Percentiles rank a stretch among this genome's conserved stretches.
These are phyloP conservation scores for Andrena bicolor DNA, from an alignment of 2,888 invertebrate genomes.

Conservation along the genomic window DNA sequence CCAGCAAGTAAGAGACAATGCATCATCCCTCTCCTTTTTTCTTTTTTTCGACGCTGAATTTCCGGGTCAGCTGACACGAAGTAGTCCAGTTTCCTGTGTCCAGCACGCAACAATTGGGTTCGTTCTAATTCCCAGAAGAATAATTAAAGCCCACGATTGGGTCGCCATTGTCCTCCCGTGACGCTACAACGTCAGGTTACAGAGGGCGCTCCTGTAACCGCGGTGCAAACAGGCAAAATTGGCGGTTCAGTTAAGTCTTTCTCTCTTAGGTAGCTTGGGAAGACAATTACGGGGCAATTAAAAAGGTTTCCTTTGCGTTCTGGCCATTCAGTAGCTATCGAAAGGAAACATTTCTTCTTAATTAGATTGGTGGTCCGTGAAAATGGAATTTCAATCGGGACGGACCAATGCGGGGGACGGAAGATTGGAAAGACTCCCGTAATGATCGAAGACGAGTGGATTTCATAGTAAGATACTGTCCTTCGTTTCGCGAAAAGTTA, in stretches of 20 bases:
- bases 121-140: conserved; percentile 44
- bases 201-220: conserved; percentile 9
- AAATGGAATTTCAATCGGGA: background rate
- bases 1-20: conserved; percentile 21
- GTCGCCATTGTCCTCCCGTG: conserved; percentile 24
- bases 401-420: no score
- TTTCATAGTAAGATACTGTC: no score
- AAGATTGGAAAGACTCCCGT: no score
- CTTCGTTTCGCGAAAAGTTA: no score
- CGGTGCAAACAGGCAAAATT: conserved; percentile 48
- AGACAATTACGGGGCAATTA: conserved; percentile 55
- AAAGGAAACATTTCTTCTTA: conserved; percentile 3
- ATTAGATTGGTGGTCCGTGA: background rate
- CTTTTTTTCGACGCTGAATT: background rate
- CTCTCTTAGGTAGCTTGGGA: conserved; percentile 11
- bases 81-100: background rate
- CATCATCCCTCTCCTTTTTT: background rate
- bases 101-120: conserved; percentile 31
- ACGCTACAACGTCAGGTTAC: background rate
- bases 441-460: no score
- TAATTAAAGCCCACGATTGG: conserved; percentile 46
- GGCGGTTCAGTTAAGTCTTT: conserved; percentile 55
- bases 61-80: conserved; percentile 36
- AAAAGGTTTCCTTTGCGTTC: conserved; percentile 26
- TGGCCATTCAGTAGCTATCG: background rate